Conservation (phyloP, 2,888 invertebrate species). For the Willowsia nigromaculata region DNA sequence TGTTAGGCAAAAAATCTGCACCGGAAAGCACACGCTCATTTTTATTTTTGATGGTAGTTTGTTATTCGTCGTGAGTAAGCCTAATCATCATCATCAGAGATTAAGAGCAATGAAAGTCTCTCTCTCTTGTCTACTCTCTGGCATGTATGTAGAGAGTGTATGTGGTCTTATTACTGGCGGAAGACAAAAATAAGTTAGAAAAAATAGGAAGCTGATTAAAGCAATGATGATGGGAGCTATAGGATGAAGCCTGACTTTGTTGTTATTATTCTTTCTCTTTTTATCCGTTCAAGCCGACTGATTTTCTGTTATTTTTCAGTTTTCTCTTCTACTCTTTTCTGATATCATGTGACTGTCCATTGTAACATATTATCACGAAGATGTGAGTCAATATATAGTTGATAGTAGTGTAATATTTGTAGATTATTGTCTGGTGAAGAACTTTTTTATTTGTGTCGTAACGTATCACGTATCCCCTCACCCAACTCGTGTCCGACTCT, state of each 20-base stretch:
- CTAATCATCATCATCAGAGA: constrained; percentile 66
- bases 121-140: neutral
- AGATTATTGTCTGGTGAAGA: neutral
- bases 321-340: neutral
- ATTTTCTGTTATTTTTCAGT: constrained; percentile 47
- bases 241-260: neutral
- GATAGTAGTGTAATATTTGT: neutral
- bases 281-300: constrained; percentile 62
- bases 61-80: constrained; percentile 62
- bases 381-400: neutral
- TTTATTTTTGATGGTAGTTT: constrained; percentile 58
- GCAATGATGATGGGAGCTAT: neutral
- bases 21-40: constrained; percentile 69
- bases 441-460: neutral
- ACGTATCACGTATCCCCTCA: constrained; percentile 42
- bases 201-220: neutral
- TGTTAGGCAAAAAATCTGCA: constrained; percentile 59
- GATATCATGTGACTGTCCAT: neutral
- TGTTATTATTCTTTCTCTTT: constrained; percentile 48
- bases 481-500: constrained; percentile 33
- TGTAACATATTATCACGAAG: neutral
- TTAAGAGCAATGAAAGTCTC: constrained; percentile 34
- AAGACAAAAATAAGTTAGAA: neutral
- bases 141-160: neutral
- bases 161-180: neutral